Evolutionary conservation across 2,888 invertebrate genomes (phyloP), one percentile per base, ranked within the genome.

Genomic region (Troilus luridus): DNA sequence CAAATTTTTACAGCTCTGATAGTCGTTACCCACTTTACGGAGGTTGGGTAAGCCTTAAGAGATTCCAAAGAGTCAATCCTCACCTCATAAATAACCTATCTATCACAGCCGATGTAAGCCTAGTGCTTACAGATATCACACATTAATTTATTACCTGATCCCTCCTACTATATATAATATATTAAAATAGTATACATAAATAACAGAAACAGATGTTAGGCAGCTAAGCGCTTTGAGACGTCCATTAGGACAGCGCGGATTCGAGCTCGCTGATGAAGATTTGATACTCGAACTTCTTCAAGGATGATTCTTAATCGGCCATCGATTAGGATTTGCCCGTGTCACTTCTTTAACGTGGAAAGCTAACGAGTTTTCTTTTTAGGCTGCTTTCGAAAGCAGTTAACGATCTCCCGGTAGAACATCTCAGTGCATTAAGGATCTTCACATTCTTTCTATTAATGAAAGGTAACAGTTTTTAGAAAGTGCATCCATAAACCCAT

Each of bases 331-430:
- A 41, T 77, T 41, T 27, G 27, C 72, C 17, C 41, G 72, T 41
- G 72, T 77, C 72, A 77, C 72, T 77, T 77, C 72, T 27, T 77
- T 77, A 77, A 41, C 72, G 27, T 27, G 72, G 19, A 77, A 77
- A 77, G 72, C 72, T 77, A 77, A 77, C 41, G 72, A 27, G 17
- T 77, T 77, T 77, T 77, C 72, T 77, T 77, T 77, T 77, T 77
- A 77, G 17, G 72, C 72, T 41, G 72, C 72, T 77, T 77, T 77
- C 72, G 72, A 41, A 41, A 77, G 9, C 72, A 17, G 27, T 27
- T 77, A 77, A 77, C 41, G 72, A 17, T 9, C 8, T 7, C 17
- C 72, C 17, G 72, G 41, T 77, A 77, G 27, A 77, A 19, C 72
- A 77, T 77, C 27, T 77, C 27, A 77, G 17, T 41, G 2, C 72